Percentiles rank a stretch among this genome's conserved stretches.
These are phyloP conservation scores for Microctenopoma stevenorrisi DNA, from an alignment of 2,797 vertebrate species.

Conservation along the genomic window DNA sequence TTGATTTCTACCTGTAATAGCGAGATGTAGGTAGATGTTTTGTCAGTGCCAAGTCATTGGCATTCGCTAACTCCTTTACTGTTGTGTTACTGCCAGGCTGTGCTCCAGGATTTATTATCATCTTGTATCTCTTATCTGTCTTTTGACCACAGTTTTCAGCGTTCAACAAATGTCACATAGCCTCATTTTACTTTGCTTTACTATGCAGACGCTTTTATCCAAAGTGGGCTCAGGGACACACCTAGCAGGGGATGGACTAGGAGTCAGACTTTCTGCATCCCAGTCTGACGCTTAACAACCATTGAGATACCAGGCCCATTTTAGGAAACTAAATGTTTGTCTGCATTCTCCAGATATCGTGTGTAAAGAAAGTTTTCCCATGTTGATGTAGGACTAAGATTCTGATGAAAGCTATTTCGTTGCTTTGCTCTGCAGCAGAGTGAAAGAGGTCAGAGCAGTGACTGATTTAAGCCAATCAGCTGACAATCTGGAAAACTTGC, in stretches of 20 bases:
- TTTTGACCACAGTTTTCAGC: neutral
- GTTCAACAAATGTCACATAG: neutral
- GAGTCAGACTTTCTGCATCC: too few species aligned
- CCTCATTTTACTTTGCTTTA: too few species aligned
- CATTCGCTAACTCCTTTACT: neutral
- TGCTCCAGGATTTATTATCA: neutral
- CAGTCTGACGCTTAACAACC: too few species aligned
- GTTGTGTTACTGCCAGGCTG: neutral
- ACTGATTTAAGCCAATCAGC: conserved; percentile 33
- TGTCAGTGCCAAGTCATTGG: too few species aligned
- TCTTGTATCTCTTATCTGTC: too few species aligned
- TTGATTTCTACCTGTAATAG: too few species aligned
- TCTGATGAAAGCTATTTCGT: neutral
- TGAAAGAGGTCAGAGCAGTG: conserved; percentile 2
- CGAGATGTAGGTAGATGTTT: too few species aligned
- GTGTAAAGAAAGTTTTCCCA: neutral
- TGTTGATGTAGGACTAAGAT: conserved; percentile 6
- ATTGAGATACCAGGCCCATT: neutral
- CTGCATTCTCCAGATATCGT: conserved; percentile 1
- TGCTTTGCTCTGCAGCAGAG: neutral
- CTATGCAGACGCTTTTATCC: too few species aligned
- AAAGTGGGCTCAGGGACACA: too few species aligned
- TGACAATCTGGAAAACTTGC: conserved; percentile 45
- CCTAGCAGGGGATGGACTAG: too few species aligned
- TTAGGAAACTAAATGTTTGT: neutral